A percentile compares a stretch with the other conserved stretches of the same genome.
Evolutionary conservation across 2,888 invertebrate species (phyloP).

Genomic region (Tetrapedia diversipes): DNA sequence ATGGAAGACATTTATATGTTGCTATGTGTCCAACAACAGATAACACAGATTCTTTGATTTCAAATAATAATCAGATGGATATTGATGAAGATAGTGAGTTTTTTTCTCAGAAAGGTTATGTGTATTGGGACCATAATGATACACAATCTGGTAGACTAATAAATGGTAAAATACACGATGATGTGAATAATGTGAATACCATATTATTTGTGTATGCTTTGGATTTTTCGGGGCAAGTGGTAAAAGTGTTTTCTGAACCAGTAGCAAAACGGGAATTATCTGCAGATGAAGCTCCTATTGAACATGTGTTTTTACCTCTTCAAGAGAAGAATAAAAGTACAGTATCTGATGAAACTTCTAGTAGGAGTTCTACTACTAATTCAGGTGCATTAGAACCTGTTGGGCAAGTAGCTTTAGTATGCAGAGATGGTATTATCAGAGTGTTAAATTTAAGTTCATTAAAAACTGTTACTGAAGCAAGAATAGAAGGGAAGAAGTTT

Average conservation of each 20-base stretch:
- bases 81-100: constrained; percentile 80
- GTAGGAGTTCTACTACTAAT: constrained; percentile 48
- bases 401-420: constrained; percentile 89
- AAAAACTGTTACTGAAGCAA: constrained; percentile 87
- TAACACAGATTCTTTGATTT: constrained; percentile 79
- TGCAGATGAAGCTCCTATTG: constrained; percentile 87
- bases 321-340: constrained; percentile 73
- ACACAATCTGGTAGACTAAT: constrained; percentile 85
- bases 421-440: constrained; percentile 89
- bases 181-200: constrained; percentile 75
- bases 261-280: constrained; percentile 86
- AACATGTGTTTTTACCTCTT: constrained; percentile 88
- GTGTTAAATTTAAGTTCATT: constrained; percentile 89
- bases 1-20: constrained; percentile 78
- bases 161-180: constrained; percentile 83
- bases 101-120: constrained; percentile 81
- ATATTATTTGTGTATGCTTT: constrained; percentile 85
- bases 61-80: constrained; percentile 79
- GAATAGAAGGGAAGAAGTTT: constrained; percentile 88
- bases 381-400: constrained; percentile 64
- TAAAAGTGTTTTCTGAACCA: constrained; percentile 86
- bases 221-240: constrained; percentile 83
- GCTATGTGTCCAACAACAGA: constrained; percentile 71
- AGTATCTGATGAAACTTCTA: constrained; percentile 41
- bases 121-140: constrained; percentile 86